Percentiles rank a stretch among this genome's conserved stretches.
Conservation (phyloP, 2,888 invertebrate species). For the Leptura quadrifasciata region DNA sequence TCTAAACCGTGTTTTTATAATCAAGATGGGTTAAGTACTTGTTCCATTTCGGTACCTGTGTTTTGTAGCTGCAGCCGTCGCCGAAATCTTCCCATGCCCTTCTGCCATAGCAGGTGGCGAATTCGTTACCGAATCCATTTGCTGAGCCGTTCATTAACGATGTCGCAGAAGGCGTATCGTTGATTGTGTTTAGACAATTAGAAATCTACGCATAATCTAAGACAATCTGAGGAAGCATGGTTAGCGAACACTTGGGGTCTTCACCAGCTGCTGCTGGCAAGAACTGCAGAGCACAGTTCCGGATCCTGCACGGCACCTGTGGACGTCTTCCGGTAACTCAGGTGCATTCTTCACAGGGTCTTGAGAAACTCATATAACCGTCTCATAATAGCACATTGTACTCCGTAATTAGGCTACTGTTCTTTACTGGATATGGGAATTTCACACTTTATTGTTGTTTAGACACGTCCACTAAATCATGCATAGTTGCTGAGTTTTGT, state of each 20-base stretch:
- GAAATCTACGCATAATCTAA: constrained; percentile 66
- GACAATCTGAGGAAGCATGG: constrained; percentile 72
- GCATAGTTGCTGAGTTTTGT: not conserved
- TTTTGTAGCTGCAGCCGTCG: not conserved
- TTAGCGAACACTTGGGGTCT: constrained; percentile 63
- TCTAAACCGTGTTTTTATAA: too few relatives aligned
- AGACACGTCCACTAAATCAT: not conserved
- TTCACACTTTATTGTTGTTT: not conserved
- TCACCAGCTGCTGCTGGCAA: constrained; percentile 64
- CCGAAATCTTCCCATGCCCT: constrained; percentile 25
- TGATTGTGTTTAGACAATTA: constrained; percentile 46
- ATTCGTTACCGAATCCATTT: constrained; percentile 43
- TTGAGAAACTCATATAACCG: constrained; percentile 51
- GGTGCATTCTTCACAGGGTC: constrained; percentile 58
- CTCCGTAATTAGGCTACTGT: not conserved
- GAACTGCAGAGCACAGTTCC: constrained; percentile 71
- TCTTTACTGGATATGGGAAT: constrained; percentile 18
- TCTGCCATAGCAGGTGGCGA: constrained; percentile 43
- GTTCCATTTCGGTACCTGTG: not conserved
- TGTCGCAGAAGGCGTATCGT: constrained; percentile 35
- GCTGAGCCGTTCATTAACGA: constrained; percentile 8
- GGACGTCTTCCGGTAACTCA: constrained; percentile 65
- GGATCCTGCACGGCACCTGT: constrained; percentile 69
- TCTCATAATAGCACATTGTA: constrained; percentile 9
- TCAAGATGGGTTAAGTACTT: not conserved